A percentile compares a stretch with the other conserved stretches of the same genome.
Conservation (phyloP, 2,797 vertebrate genomes). For the Triplophysa yarkandensis region DNA sequence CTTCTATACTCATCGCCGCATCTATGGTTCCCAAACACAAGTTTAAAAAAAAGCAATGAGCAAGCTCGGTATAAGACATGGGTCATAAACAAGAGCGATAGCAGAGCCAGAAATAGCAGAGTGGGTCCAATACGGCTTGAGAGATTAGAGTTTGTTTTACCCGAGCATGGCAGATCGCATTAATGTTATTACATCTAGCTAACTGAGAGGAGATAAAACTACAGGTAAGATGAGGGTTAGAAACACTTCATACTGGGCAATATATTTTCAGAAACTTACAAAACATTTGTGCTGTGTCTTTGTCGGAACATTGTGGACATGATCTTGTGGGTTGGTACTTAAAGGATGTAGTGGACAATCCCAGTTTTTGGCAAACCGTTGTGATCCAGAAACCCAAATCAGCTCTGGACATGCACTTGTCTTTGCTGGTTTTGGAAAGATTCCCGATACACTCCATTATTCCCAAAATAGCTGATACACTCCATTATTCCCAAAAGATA, state of each 20-base stretch:
- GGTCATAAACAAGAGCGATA: constrained; percentile 61
- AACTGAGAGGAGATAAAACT: constrained; percentile 47
- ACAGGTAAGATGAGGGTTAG: constrained; percentile 33
- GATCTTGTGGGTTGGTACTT: background rate
- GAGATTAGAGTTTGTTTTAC: constrained; percentile 71
- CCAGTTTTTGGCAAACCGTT: background rate
- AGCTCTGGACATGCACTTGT: background rate
- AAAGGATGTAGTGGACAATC: background rate
- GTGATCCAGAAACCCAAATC: background rate
- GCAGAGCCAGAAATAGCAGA: constrained; percentile 63
- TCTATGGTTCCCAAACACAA: constrained; percentile 21
- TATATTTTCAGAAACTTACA: too few species aligned
- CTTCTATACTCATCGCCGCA: constrained; percentile 30
- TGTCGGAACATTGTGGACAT: background rate
- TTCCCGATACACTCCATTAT: background rate
- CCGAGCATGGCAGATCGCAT: constrained; percentile 66
- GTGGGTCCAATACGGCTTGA: constrained; percentile 59
- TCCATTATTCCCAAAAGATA: too few species aligned
- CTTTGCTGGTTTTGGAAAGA: background rate
- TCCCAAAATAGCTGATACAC: too few species aligned
- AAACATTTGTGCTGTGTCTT: too few species aligned
- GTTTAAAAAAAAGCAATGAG: constrained; percentile 55
- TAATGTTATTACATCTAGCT: constrained; percentile 66
- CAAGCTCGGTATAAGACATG: constrained; percentile 52
- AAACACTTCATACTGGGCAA: background rate